These are phyloP conservation scores for Cryptocephalus primarius DNA, from an alignment of 2,888 invertebrate species.

Conservation along the genomic window DNA sequence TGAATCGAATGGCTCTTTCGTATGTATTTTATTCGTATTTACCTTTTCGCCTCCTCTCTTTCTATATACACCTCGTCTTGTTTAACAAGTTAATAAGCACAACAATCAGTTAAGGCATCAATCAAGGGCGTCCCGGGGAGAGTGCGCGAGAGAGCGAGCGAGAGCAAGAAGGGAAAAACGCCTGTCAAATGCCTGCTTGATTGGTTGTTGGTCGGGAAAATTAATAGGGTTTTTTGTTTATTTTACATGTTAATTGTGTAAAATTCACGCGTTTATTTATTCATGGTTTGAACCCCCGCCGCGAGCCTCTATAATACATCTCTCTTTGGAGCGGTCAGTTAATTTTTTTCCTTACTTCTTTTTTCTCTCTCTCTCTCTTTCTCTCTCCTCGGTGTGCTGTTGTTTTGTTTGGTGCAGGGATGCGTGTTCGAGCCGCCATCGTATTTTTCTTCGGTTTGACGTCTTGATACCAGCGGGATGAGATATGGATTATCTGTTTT, in stretches of 20 bases:
- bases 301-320: constrained; percentile 35
- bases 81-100: constrained; percentile 39
- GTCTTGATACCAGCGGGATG: constrained; percentile 27
- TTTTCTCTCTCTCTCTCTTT: constrained; percentile 3
- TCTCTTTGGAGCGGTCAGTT: constrained; percentile 28
- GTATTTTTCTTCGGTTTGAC: constrained; percentile 31
- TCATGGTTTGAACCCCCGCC: constrained; percentile 37
- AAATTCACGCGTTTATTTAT: constrained; percentile 42
- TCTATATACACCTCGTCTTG: constrained; percentile 22
- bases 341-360: constrained; percentile 2
- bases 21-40: constrained; percentile 4
- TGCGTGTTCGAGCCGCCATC: constrained; percentile 20
- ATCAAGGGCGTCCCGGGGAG: constrained; percentile 25
- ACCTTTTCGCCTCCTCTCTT: constrained; percentile 14
- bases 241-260: constrained; percentile 41
- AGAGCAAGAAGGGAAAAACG: not conserved
- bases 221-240: constrained; percentile 39
- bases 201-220: constrained; percentile 36
- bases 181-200: constrained; percentile 36
- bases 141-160: constrained; percentile 1
- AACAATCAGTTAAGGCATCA: constrained; percentile 38
- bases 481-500: constrained; percentile 13
- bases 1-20: constrained; percentile 25
- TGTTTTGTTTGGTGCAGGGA: not conserved
- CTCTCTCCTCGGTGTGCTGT: not conserved